phyloP scores from a whole-genome alignment of 2,797 vertebrate genomes.

The Crocidura indochinensis region DNA sequence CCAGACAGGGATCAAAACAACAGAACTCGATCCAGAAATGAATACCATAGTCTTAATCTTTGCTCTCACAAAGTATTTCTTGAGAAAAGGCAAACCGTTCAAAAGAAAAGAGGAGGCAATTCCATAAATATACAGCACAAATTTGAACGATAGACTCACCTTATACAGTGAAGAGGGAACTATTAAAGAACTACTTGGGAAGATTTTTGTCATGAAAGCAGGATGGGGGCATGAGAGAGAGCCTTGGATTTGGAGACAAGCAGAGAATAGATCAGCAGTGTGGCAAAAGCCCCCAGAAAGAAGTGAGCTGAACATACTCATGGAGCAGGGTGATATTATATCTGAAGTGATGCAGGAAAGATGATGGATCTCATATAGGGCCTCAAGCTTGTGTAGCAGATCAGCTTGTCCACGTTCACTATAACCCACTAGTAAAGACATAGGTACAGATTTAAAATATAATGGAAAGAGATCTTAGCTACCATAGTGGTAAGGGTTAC shows the following conservation, averaged over 20 bases:
- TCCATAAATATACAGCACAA: conserved; percentile 7
- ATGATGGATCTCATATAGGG: background rate
- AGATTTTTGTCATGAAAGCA: background rate
- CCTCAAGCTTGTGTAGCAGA: background rate
- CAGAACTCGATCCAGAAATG: background rate
- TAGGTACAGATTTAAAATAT: background rate
- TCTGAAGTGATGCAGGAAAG: background rate
- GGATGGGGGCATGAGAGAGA: background rate
- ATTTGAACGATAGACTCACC: background rate
- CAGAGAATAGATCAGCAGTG: background rate
- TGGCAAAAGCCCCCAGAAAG: background rate
- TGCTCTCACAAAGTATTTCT: background rate
- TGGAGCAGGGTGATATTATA: background rate
- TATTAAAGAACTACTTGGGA: background rate
- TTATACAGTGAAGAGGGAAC: background rate
- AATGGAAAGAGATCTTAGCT: background rate
- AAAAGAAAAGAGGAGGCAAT: background rate
- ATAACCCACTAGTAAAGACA: background rate
- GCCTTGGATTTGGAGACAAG: background rate
- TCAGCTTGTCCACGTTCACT: background rate
- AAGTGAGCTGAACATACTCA: background rate
- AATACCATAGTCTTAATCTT: background rate
- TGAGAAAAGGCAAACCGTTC: background rate
- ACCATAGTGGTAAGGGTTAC: background rate
- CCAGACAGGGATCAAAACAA: background rate